Evolutionary conservation across 30 jellyfish, hydroid and myxozoan genomes (phyloP).

Genomic region (Turritopsis dohrnii): DNA sequence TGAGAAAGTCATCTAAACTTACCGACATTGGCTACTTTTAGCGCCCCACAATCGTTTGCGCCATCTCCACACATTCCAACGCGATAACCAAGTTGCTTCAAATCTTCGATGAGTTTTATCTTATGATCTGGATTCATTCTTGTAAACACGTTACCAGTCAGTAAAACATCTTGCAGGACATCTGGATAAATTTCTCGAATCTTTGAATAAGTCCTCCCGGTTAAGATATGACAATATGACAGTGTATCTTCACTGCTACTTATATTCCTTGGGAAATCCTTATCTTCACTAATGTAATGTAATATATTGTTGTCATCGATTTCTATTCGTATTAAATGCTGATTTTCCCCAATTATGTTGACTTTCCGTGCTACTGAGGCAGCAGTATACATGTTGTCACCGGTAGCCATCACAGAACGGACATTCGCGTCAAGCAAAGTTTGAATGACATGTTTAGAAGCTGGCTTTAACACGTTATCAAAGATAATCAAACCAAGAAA

Average conservation of each 20-base stretch:
- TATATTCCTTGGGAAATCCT: background rate
- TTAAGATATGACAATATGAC: background rate
- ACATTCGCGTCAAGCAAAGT: slow-evolving; percentile 28
- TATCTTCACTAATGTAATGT: background rate
- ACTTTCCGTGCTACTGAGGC: slow-evolving; percentile 36
- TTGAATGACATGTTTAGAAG: background rate
- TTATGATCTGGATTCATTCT: slow-evolving; percentile 60
- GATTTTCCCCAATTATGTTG: slow-evolving; percentile 14
- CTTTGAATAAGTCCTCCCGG: slow-evolving; percentile 29
- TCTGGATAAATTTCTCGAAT: slow-evolving; percentile 5
- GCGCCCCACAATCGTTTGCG: slow-evolving; percentile 71
- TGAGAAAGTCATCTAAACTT: background rate
- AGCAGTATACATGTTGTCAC: slow-evolving; percentile 53
- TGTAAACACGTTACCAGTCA: slow-evolving; percentile 35
- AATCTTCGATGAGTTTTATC: slow-evolving; percentile 40
- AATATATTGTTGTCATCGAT: background rate
- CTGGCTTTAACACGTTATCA: slow-evolving; percentile 22
- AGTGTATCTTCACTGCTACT: background rate
- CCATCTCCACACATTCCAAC: slow-evolving; percentile 79
- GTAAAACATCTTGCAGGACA: background rate
- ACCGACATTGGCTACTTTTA: slow-evolving; percentile 56
- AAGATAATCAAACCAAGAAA: slow-evolving; percentile 44
- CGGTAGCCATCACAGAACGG: slow-evolving; percentile 57
- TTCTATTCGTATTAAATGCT: background rate
- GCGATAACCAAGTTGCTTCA: slow-evolving; percentile 39